Conservation (phyloP, 2,888 invertebrate genomes). For the Eristalis intricaria region DNA sequence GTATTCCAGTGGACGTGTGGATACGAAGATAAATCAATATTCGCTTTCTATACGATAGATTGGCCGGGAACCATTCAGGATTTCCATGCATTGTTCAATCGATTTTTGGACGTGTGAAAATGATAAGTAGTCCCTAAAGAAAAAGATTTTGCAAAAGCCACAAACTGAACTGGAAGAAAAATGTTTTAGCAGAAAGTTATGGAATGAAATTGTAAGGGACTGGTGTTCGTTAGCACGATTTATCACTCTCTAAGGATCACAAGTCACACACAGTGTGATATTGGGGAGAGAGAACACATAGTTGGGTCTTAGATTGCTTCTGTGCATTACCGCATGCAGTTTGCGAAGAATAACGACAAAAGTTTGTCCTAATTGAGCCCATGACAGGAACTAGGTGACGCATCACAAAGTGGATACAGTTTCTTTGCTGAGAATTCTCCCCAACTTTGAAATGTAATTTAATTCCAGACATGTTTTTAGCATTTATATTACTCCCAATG, state of each 20-base stretch:
- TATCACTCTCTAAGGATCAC: conserved; percentile 35
- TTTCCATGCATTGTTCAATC: conserved; percentile 17
- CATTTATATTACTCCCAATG: no score
- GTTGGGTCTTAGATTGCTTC: conserved; percentile 15
- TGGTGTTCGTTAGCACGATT: conserved; percentile 35
- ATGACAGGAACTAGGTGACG: not conserved
- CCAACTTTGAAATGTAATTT: not conserved
- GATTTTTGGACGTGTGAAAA: conserved; percentile 40
- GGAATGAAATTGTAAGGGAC: conserved; percentile 17
- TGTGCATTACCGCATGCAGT: conserved; percentile 16
- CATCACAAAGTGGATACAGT: not conserved
- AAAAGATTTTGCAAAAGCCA: conserved; percentile 13
- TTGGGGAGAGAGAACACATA: not conserved
- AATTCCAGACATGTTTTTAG: no score
- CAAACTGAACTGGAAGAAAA: conserved; percentile 22
- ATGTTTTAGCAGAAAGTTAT: conserved; percentile 11
- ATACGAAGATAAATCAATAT: conserved; percentile 42
- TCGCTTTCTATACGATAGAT: conserved; percentile 14
- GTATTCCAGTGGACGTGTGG: conserved; percentile 33
- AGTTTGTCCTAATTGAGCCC: conserved; percentile 34
- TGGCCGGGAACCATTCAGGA: conserved; percentile 9
- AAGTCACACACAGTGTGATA: not conserved
- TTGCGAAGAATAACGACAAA: not conserved
- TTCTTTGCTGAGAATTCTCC: not conserved
- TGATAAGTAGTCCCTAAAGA: conserved; percentile 46